Percentiles rank a stretch among this genome's conserved stretches.
These are phyloP conservation scores for Macaria notata DNA, from an alignment of 2,888 invertebrate genomes.

Conservation along the genomic window DNA sequence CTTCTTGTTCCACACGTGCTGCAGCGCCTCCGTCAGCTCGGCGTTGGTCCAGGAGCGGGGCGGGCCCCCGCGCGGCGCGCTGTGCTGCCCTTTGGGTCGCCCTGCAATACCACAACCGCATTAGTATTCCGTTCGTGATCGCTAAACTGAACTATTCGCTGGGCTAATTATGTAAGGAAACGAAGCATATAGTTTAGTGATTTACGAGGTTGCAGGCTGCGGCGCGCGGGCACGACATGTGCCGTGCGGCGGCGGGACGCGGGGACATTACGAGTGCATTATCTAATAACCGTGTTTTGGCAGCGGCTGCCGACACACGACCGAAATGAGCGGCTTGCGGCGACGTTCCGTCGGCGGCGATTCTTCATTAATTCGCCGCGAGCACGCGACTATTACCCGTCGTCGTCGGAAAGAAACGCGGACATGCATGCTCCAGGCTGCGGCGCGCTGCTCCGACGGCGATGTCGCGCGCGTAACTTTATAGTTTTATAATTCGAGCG, in stretches of 20 bases:
- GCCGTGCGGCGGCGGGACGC: conserved; percentile 57
- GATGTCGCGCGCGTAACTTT: conserved; percentile 73
- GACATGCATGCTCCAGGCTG: conserved; percentile 60
- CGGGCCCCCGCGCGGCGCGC: conserved; percentile 94
- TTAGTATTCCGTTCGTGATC: conserved; percentile 44
- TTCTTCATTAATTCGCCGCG: conserved; percentile 74
- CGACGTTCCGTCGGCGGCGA: conserved; percentile 68
- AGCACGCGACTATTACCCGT: conserved; percentile 75
- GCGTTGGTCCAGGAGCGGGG: conserved; percentile 96
- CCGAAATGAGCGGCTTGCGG: conserved; percentile 73
- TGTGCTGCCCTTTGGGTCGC: conserved; percentile 95
- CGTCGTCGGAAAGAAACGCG: conserved; percentile 72
- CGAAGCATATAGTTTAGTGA: conserved; percentile 53
- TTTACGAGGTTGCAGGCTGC: conserved; percentile 63
- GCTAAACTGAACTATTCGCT: conserved; percentile 51
- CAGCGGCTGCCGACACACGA: conserved; percentile 60
- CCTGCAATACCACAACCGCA: conserved; percentile 71
- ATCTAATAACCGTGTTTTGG: conserved; percentile 78
- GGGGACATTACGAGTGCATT: conserved; percentile 67
- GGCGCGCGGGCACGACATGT: conserved; percentile 69
- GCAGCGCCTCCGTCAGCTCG: conserved; percentile 93
- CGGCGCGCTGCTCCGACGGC: conserved; percentile 36
- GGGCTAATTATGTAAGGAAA: conserved; percentile 63
- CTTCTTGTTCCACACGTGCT: conserved; percentile 97
- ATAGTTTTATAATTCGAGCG: conserved; percentile 75